Evolutionary conservation across 2,888 invertebrate species (phyloP).

Genomic region (Cistogaster globosa): DNA sequence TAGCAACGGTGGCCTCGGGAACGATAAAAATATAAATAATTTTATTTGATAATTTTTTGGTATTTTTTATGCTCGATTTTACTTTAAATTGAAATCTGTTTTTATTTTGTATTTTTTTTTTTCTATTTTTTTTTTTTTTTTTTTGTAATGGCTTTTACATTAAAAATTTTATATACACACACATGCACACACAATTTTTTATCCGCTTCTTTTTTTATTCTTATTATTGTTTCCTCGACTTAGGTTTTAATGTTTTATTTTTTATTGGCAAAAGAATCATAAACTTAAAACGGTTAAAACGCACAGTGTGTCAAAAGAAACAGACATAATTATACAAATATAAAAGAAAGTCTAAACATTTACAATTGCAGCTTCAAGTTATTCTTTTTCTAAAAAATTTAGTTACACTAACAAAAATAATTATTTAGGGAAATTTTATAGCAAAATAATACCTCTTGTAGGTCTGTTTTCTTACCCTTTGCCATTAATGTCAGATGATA

Average conservation of each 20-base stretch:
- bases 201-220: slow-evolving; percentile 16
- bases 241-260: slow-evolving; percentile 54
- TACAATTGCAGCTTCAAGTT: too few species aligned
- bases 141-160: slow-evolving; percentile 20
- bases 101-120: background rate
- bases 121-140: slow-evolving; percentile 25
- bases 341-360: too few species aligned
- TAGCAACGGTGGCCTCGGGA: background rate
- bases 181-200: background rate
- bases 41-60: slow-evolving; percentile 49
- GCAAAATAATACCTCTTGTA: too few species aligned
- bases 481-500: too few species aligned
- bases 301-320: slow-evolving; percentile 33
- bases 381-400: too few species aligned
- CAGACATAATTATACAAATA: background rate
- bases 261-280: slow-evolving; percentile 54
- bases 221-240: slow-evolving; percentile 47
- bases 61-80: slow-evolving; percentile 49
- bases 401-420: too few species aligned
- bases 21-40: slow-evolving; percentile 47
- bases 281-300: slow-evolving; percentile 40
- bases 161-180: slow-evolving; percentile 30
- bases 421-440: too few species aligned
- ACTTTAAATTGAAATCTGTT: slow-evolving; percentile 36
- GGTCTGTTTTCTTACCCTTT: too few species aligned